Evolutionary conservation across 2,113 vertebrate species (phyloP).

Genomic region (Chaetodon trifascialis): DNA sequence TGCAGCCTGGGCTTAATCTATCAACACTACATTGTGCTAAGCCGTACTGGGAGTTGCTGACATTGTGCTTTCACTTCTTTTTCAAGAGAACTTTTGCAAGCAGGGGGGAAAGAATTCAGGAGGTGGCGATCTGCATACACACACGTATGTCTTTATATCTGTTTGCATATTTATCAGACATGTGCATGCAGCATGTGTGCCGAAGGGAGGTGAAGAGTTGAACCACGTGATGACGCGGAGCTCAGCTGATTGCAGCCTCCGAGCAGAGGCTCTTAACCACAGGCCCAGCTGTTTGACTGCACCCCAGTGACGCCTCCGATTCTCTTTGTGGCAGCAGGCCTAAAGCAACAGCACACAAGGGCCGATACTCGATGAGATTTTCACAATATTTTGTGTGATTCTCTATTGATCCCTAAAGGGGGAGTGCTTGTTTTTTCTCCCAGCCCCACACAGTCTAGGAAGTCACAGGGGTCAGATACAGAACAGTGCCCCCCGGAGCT

Average conservation of each 20-base stretch:
- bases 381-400: conserved; percentile 12
- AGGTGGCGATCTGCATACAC: background rate
- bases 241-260: conserved; percentile 68
- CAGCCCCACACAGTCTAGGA: background rate
- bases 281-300: conserved; percentile 67
- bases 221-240: conserved; percentile 38
- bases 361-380: conserved; percentile 8
- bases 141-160: background rate
- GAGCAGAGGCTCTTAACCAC: conserved; percentile 43
- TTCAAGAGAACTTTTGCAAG: background rate
- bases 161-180: background rate
- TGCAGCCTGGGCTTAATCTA: background rate
- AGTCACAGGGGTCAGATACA: conserved; percentile 37
- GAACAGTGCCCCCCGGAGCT: conserved; percentile 12
- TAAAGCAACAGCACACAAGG: conserved; percentile 57
- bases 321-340: conserved; percentile 56
- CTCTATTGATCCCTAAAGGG: conserved; percentile 51
- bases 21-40: background rate
- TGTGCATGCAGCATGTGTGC: background rate
- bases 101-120: background rate
- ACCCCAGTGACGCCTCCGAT: conserved; percentile 41
- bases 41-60: conserved; percentile 19
- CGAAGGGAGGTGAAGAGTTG: conserved; percentile 47
- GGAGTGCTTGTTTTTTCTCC: conserved; percentile 27
- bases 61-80: conserved; percentile 11